Evolutionary conservation across 2,888 invertebrate genomes (phyloP).

Genomic region (Cheilosia urbana): DNA sequence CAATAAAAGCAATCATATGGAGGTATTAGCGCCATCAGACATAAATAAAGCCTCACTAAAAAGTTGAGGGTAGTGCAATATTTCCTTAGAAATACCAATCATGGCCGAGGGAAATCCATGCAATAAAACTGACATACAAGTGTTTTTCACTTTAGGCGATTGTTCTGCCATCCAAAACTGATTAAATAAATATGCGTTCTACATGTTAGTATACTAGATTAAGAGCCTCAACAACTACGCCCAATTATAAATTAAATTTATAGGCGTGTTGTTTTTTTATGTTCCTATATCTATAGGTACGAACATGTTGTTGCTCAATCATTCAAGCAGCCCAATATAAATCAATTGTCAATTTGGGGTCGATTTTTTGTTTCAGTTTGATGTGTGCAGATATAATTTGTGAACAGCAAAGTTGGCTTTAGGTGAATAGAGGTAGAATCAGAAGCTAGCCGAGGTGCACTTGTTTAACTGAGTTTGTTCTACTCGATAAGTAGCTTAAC

Average conservation of each 20-base stretch:
- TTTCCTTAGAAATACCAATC: too few species aligned
- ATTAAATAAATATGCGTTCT: slow-evolving; percentile 3
- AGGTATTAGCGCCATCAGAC: too few species aligned
- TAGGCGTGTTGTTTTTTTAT: slow-evolving; percentile 6
- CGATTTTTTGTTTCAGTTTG: slow-evolving; percentile 13
- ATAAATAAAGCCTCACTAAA: too few species aligned
- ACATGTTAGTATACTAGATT: slow-evolving; percentile 4
- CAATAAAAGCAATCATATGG: too few species aligned
- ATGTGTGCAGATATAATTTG: not conserved
- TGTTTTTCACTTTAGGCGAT: not conserved
- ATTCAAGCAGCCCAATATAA: slow-evolving; percentile 1
- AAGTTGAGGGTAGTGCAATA: too few species aligned
- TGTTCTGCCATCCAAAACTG: slow-evolving; percentile 7
- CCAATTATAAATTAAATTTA: slow-evolving; percentile 21
- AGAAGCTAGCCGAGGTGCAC: too few species aligned
- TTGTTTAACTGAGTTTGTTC: too few species aligned
- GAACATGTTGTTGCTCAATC: not conserved
- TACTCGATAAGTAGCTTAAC: too few species aligned
- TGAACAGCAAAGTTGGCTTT: too few species aligned
- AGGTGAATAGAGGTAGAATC: too few species aligned
- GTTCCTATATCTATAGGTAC: slow-evolving; percentile 4
- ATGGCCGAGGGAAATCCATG: not conserved
- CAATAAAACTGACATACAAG: not conserved
- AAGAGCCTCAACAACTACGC: slow-evolving; percentile 18
- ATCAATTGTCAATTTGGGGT: slow-evolving; percentile 29